These are phyloP conservation scores for Zoanthus sansibaricus DNA, from an alignment of 92 coral and sea anemone species.

Conservation along the genomic window DNA sequence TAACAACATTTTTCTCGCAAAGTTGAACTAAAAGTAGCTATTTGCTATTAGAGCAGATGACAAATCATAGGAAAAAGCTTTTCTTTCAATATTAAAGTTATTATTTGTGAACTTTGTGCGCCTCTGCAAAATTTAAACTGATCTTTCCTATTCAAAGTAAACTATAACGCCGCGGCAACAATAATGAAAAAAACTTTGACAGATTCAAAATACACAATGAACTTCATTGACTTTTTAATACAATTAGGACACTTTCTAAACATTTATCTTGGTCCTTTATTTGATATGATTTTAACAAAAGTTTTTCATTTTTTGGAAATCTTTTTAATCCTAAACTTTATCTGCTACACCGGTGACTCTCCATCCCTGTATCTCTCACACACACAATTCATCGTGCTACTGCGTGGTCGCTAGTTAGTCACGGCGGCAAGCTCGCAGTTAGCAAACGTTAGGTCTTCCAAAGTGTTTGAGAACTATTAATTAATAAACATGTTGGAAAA, in stretches of 20 bases:
- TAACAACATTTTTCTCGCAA: not conserved
- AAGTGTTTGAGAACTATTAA: not conserved
- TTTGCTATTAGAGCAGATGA: not conserved
- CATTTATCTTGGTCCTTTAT: conserved; percentile 14
- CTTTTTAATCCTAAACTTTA: not conserved
- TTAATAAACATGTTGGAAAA: not conserved
- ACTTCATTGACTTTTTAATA: conserved; percentile 14
- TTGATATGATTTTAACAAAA: not conserved
- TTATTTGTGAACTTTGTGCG: not conserved
- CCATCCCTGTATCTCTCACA: not conserved
- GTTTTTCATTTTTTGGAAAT: not conserved
- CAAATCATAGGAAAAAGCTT: not conserved
- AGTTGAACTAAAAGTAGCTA: too few species aligned
- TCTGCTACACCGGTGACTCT: not conserved
- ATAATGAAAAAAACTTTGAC: conserved; percentile 5
- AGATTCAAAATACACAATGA: conserved; percentile 20
- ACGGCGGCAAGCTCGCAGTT: not conserved
- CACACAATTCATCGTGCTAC: not conserved
- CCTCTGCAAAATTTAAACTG: not conserved
- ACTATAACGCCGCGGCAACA: not conserved
- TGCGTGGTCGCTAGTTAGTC: not conserved
- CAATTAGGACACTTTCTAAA: conserved; percentile 33
- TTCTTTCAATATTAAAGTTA: not conserved
- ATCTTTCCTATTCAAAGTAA: conserved; percentile 17
- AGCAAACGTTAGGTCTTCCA: not conserved